phyloP scores from a whole-genome alignment of 2,113 vertebrate species.

The Sciurus niger region DNA sequence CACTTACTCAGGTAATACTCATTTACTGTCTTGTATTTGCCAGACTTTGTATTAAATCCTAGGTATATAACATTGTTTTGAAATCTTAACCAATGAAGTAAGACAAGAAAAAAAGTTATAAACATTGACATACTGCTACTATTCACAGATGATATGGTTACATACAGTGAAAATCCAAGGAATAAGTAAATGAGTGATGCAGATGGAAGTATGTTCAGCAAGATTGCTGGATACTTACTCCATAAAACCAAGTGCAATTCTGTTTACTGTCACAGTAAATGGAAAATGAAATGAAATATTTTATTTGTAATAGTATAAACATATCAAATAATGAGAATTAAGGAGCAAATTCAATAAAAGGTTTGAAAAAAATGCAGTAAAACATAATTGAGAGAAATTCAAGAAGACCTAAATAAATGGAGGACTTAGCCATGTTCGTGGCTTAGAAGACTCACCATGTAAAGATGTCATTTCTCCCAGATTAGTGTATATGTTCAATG shows the following conservation, averaged over 20 bases:
- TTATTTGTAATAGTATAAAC: background rate
- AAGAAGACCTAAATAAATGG: background rate
- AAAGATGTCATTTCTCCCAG: background rate
- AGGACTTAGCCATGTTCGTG: background rate
- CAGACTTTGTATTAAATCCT: background rate
- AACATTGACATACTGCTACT: background rate
- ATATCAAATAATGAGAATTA: background rate
- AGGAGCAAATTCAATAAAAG: background rate
- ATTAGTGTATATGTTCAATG: background rate
- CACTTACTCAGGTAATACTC: background rate
- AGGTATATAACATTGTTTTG: too few relatives aligned
- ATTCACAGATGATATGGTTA: background rate
- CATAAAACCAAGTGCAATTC: background rate
- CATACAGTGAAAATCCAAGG: background rate
- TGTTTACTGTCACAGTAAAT: background rate
- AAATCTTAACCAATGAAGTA: background rate
- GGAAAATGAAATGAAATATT: background rate
- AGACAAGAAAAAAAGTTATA: background rate
- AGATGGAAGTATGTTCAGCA: background rate
- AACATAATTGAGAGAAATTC: background rate
- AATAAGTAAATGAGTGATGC: background rate
- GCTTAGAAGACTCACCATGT: background rate
- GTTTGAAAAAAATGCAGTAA: background rate
- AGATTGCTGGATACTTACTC: too few relatives aligned
- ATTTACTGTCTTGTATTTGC: background rate